These are phyloP conservation scores for Ophion obscuratus DNA, from an alignment of 2,888 invertebrate species.

Conservation along the genomic window DNA sequence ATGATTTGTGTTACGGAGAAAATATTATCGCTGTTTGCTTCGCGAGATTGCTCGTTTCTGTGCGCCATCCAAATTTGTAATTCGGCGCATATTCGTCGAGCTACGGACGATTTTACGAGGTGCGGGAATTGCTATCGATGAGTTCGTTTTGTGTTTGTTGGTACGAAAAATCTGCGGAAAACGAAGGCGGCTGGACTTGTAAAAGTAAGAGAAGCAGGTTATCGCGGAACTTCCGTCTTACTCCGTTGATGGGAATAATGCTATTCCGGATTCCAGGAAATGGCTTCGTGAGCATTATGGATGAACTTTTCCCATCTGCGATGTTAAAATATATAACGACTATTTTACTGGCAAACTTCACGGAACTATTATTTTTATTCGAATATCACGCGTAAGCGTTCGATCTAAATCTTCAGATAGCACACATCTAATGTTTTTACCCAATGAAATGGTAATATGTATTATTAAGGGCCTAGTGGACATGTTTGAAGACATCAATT, in stretches of 20 bases:
- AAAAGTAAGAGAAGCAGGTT: constrained; percentile 53
- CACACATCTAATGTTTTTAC: neutral
- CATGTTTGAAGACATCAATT: too few relatives aligned
- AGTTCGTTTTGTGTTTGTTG: constrained; percentile 1
- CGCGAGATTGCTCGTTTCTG: neutral
- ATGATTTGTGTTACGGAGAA: neutral
- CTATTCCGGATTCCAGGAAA: constrained; percentile 46
- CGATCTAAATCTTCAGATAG: neutral
- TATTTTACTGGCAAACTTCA: constrained; percentile 4
- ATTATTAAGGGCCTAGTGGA: too few relatives aligned
- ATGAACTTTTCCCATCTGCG: constrained; percentile 56
- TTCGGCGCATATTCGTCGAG: neutral
- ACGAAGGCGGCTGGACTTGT: constrained; percentile 61
- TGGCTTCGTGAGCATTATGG: constrained; percentile 31
- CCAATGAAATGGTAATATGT: too few relatives aligned
- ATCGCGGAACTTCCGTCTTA: constrained; percentile 64
- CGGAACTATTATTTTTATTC: neutral
- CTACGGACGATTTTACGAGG: constrained; percentile 15
- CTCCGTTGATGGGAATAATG: constrained; percentile 54
- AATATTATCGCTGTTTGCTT: neutral
- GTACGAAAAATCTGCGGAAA: constrained; percentile 18
- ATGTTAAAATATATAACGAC: constrained; percentile 63
- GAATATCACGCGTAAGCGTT: neutral
- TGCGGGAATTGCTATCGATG: constrained; percentile 14
- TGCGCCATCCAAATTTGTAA: constrained; percentile 1